Evolutionary conservation across 30 jellyfish, hydroid and myxozoan species (phyloP).

Genomic region (Cassiopea andromeda): DNA sequence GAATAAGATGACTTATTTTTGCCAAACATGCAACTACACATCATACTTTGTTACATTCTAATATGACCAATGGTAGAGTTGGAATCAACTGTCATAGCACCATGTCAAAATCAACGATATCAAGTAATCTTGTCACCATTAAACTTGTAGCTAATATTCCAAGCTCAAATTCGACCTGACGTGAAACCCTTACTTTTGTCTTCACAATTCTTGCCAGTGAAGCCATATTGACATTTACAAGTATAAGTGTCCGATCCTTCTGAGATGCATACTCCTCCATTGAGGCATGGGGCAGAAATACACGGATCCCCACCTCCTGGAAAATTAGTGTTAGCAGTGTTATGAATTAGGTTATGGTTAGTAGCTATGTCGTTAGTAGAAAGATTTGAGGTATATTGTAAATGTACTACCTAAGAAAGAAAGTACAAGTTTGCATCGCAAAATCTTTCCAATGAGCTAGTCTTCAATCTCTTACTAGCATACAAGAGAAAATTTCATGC

Average conservation of each 20-base stretch:
- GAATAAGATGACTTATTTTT: no score
- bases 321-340: slow-evolving; percentile 16
- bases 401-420: no score
- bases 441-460: no score
- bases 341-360: not conserved
- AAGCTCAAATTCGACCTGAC: not conserved
- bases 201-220: slow-evolving; percentile 82
- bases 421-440: no score
- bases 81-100: no score
- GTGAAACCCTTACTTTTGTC: slow-evolving; percentile 44
- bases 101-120: no score
- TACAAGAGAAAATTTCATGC: no score
- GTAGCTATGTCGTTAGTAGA: not conserved
- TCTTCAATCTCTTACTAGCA: no score
- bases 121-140: not conserved
- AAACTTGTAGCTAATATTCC: not conserved
- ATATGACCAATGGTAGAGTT: no score
- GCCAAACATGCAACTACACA: no score
- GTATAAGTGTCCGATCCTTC: slow-evolving; percentile 70
- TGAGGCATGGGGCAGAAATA: slow-evolving; percentile 78
- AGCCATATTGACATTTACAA: slow-evolving; percentile 81
- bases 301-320: slow-evolving; percentile 83
- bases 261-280: slow-evolving; percentile 87
- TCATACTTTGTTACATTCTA: no score
- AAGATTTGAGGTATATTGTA: no score